Evolutionary conservation across 2,888 invertebrate species (phyloP).

Genomic region (Dicycla oo): DNA sequence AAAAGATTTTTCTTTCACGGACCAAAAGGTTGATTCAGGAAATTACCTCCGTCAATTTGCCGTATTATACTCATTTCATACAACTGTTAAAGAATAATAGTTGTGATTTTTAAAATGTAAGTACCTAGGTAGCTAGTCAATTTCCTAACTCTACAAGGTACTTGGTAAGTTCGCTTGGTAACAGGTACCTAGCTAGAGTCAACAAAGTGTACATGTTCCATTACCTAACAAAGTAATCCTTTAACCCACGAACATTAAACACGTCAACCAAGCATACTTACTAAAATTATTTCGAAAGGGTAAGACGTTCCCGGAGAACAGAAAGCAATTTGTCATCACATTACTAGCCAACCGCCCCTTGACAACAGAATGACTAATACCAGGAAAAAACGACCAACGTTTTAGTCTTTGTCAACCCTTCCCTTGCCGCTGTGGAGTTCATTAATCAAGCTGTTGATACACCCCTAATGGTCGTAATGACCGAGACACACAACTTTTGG

Average conservation of each 20-base stretch:
- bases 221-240: slow-evolving; percentile 13
- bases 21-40: too few relatives aligned
- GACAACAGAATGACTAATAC: slow-evolving; percentile 47
- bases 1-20: neutral
- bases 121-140: too few relatives aligned
- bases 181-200: too few relatives aligned
- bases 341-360: slow-evolving; percentile 44
- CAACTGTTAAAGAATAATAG: too few relatives aligned
- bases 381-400: slow-evolving; percentile 48
- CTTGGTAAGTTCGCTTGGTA: neutral
- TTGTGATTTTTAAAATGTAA: too few relatives aligned
- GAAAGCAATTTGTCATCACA: slow-evolving; percentile 56
- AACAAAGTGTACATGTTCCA: neutral
- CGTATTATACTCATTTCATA: too few relatives aligned
- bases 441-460: slow-evolving; percentile 67
- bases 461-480: slow-evolving; percentile 64
- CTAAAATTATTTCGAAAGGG: slow-evolving; percentile 44
- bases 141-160: neutral
- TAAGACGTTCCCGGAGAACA: slow-evolving; percentile 44
- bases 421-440: slow-evolving; percentile 46
- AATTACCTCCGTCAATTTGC: neutral
- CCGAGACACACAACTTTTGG: slow-evolving; percentile 55
- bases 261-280: slow-evolving; percentile 46
- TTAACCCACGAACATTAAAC: slow-evolving; percentile 20
- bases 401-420: slow-evolving; percentile 66